A percentile compares a stretch with the other conserved stretches of the same genome.
Conservation (phyloP, 2,888 invertebrate species). For the Anodontia alba region DNA sequence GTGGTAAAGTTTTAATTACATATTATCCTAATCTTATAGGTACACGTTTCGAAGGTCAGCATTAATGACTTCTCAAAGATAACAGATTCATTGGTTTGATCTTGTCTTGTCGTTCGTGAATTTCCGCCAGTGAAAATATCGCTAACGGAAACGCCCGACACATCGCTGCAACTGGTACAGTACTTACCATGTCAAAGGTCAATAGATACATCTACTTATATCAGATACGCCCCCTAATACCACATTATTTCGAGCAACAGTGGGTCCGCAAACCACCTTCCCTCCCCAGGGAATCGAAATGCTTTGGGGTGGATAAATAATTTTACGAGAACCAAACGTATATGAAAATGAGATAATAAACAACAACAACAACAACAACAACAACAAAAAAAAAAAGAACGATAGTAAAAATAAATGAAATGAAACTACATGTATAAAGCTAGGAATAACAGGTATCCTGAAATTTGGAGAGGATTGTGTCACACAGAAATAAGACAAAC, state of each 20-base stretch:
- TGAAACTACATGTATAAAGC: too few species aligned
- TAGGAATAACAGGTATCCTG: too few species aligned
- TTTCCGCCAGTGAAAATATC: neutral
- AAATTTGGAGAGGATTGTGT: too few species aligned
- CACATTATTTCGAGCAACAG: too few species aligned
- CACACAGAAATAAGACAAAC: too few species aligned
- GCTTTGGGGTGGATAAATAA: neutral
- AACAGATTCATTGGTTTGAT: neutral
- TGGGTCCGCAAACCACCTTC: neutral
- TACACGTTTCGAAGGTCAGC: too few species aligned
- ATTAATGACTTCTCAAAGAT: too few species aligned
- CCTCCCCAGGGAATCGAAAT: neutral
- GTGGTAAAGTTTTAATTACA: too few species aligned
- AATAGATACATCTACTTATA: neutral
- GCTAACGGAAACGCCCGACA: neutral
- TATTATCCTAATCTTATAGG: too few species aligned
- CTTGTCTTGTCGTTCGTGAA: neutral
- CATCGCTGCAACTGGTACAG: neutral
- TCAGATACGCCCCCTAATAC: slow-evolving; percentile 1
- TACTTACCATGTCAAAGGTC: slow-evolving; percentile 2
- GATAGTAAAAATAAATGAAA: neutral
- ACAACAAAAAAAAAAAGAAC: neutral
- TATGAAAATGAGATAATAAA: neutral
- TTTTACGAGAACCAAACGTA: neutral
- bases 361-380: neutral